Base-by-base conservation (phyloP, 2,113 vertebrate genomes). In the Dolichotis patagonum region DNA sequence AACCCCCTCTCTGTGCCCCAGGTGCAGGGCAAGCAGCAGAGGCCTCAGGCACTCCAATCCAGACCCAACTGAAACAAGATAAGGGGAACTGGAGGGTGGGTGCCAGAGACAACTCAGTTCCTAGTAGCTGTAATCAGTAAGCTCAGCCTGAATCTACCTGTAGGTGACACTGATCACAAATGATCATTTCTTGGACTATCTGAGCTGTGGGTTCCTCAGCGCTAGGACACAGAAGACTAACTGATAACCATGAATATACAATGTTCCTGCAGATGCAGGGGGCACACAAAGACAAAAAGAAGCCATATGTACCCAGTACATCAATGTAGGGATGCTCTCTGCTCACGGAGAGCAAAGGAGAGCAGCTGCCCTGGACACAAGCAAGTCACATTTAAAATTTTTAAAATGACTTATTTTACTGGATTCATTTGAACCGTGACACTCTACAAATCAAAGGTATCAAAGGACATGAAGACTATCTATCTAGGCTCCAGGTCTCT, bases 251-350 rank as follows among this genome's bases (percentile, higher is more conserved):
- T 93, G 86, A 77, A 62, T 43, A 43, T 73, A 10, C 28, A 62
- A 75, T 35, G 5, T 56, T 52, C 46, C 38, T 9, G 58, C 6
- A 7, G 5, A 10, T 7, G 20, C 10, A 3, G 28, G 67, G 19
- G 26, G 46, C 3, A 60, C 0, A n/a, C 26, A 67, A 88, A 90
- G 38, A 93, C 11, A 49, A 54, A 87, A 90, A 63, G 56, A 35
- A 92, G 26, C 43, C 19, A 0, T 5, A 7, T 28, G 22, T 81
- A 75, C 19, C 2, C 0, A 5, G 11, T 38, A 60, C 20, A 65
- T 73, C 46, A 8, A 46, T 28, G 10, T 13, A 11, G 35, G 10
- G 26, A 71, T 83, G 38, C 43, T 78, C 17, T 30, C 52, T 3
- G 46, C 16, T 3, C 56, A 63, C 63, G 0, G 24, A 10, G 14